Base-by-base conservation (phyloP, 1,140 invertebrate species). In the Microvelia longipes region DNA sequence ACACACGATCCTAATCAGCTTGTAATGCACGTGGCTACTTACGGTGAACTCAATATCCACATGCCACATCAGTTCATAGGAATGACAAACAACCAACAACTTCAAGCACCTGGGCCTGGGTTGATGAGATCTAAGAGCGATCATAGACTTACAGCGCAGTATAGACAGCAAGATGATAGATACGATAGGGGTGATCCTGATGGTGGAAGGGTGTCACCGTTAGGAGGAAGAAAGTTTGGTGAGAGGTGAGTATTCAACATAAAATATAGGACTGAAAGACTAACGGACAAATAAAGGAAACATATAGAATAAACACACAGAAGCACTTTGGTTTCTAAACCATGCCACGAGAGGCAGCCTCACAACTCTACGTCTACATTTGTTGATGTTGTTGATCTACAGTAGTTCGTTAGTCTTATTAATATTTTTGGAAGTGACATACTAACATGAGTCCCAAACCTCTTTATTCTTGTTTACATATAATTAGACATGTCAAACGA, bases 51-150 rank as follows among this genome's bases (percentile, higher is more conserved):
- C 28, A 92, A 91, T 75, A 91, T 94, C 73, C 83, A 84, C 72
- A 81, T 77, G 82, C 85, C 76, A 78, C 84, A 75, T 80, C 83
- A 74, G 82, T 82, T 70, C 69, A 73, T 70, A 67, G 77, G 74
- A 77, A 78, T 70, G 77, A 75, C 30, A 73, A 73, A 60, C 75
- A 77, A 14, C 28, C 35, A 63, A n/a, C 80, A 80, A n/a, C 77
- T 87, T 50, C 86, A 86, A 72, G 87, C 86, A 14, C 83, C 84
- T 14, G 81, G 80, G 61, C 84, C 86, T 0, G 92, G 91, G 1
- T 80, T 96, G 27, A 94, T 94, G 87, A 84, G 93, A 73, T 94
- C 92, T 71, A 96, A 96, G 79, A 94, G 92, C 78, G 94, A 96
- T 77, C 94, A 96, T 80, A 85, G 94, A 29, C 80, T 96, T 63